Evolutionary conservation across 2,888 invertebrate genomes (phyloP).

Genomic region (Drosophila aldrichi): DNA sequence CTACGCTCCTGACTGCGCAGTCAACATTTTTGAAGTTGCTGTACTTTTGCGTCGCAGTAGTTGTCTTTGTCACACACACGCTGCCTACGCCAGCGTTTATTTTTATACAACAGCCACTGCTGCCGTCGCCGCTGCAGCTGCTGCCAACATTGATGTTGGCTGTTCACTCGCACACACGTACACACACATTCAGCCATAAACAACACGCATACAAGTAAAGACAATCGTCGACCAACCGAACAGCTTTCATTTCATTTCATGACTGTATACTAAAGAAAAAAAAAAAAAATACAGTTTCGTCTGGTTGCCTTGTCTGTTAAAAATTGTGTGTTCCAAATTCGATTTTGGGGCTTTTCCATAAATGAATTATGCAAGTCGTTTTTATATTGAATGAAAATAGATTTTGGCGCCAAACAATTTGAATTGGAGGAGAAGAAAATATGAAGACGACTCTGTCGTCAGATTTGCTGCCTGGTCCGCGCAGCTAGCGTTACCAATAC

Average conservation of each 20-base stretch:
- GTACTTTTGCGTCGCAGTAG: slow-evolving; percentile 81
- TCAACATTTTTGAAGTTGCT: slow-evolving; percentile 79
- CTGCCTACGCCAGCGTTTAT: slow-evolving; percentile 76
- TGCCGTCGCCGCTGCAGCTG: slow-evolving; percentile 58
- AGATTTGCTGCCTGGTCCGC: slow-evolving; percentile 51
- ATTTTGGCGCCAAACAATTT: slow-evolving; percentile 49
- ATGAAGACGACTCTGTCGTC: slow-evolving; percentile 53
- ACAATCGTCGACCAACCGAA: slow-evolving; percentile 60
- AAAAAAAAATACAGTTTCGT: slow-evolving; percentile 23
- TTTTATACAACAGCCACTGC: slow-evolving; percentile 76
- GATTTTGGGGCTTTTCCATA: slow-evolving; percentile 19
- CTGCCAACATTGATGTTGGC: slow-evolving; percentile 46
- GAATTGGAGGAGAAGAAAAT: slow-evolving; percentile 29
- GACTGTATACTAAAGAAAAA: slow-evolving; percentile 54
- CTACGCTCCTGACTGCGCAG: slow-evolving; percentile 50
- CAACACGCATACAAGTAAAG: slow-evolving; percentile 32
- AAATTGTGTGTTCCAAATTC: slow-evolving; percentile 11
- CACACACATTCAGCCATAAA: slow-evolving; percentile 33
- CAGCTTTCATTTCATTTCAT: slow-evolving; percentile 74
- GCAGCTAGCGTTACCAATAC: slow-evolving; percentile 56
- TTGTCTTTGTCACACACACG: slow-evolving; percentile 75
- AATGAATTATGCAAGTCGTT: slow-evolving; percentile 47
- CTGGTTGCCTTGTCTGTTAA: slow-evolving; percentile 11
- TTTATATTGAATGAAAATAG: slow-evolving; percentile 3
- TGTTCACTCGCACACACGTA: slow-evolving; percentile 33